A percentile compares a stretch with the other conserved stretches of the same genome.
phyloP scores from a whole-genome alignment of 2,888 invertebrate genomes.

The Eristalis intricaria region DNA sequence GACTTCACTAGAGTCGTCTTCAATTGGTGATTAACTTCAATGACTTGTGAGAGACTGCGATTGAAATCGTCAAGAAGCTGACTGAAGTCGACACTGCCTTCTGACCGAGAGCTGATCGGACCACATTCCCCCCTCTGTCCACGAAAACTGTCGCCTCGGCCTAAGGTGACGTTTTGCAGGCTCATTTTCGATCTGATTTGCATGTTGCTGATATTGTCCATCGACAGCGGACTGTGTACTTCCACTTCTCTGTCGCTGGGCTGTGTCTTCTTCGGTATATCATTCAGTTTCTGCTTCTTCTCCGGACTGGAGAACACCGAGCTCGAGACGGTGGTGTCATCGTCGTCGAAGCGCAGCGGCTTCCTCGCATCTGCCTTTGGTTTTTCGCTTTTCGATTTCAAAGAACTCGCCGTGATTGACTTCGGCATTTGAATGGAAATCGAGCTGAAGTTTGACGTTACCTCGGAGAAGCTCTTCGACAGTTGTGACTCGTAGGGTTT shows the following conservation, averaged over 20 bases:
- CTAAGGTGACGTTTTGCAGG: slow-evolving; percentile 41
- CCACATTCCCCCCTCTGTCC: slow-evolving; percentile 1
- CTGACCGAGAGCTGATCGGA: slow-evolving; percentile 29
- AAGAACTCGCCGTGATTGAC: slow-evolving; percentile 60
- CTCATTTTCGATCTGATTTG: slow-evolving; percentile 65
- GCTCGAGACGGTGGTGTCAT: slow-evolving; percentile 76
- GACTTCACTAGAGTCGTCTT: slow-evolving; percentile 75
- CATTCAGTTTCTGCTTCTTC: slow-evolving; percentile 56
- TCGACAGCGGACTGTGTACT: slow-evolving; percentile 75
- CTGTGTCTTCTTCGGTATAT: background rate
- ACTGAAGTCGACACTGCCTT: slow-evolving; percentile 72
- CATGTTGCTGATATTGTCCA: slow-evolving; percentile 74
- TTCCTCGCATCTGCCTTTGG: slow-evolving; percentile 14
- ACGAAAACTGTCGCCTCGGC: slow-evolving; percentile 20
- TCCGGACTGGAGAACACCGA: slow-evolving; percentile 76
- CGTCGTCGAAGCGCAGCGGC: slow-evolving; percentile 67
- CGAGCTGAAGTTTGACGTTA: slow-evolving; percentile 75
- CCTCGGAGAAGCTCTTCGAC: slow-evolving; percentile 72
- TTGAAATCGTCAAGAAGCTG: slow-evolving; percentile 77
- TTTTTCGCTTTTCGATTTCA: background rate
- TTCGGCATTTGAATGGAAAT: slow-evolving; percentile 74
- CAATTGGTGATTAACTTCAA: slow-evolving; percentile 77
- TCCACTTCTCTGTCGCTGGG: background rate
- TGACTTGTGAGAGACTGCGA: slow-evolving; percentile 77
- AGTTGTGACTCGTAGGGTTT: background rate